phyloP scores from a whole-genome alignment of 2,113 vertebrate genomes.

The Pitta sordida region DNA sequence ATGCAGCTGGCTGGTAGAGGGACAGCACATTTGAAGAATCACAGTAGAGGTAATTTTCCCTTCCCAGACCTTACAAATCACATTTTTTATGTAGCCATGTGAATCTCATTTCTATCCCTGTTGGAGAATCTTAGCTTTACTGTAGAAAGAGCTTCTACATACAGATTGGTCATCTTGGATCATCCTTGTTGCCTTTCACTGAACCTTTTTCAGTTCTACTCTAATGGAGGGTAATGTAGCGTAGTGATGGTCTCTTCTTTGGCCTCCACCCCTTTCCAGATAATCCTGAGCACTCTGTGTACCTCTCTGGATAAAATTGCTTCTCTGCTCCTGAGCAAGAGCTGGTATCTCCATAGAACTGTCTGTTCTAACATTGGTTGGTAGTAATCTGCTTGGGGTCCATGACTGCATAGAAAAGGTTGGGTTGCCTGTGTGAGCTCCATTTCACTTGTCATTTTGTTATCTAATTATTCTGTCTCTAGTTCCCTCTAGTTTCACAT shows the following conservation, averaged over 20 bases:
- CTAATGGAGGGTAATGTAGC: background rate
- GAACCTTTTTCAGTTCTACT: background rate
- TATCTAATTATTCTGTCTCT: background rate
- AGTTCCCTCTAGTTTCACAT: background rate
- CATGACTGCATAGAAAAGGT: background rate
- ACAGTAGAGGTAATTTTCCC: background rate
- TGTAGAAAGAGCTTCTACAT: background rate
- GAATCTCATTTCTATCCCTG: background rate
- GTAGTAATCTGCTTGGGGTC: background rate
- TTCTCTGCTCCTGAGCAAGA: background rate
- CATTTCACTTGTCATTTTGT: background rate
- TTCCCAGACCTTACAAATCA: background rate
- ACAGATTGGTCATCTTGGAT: background rate
- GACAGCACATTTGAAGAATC: background rate
- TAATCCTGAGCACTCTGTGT: background rate
- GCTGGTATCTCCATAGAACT: background rate
- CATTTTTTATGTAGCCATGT: background rate
- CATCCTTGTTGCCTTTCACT: background rate
- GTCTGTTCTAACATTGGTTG: background rate
- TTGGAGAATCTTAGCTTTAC: background rate
- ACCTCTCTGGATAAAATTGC: background rate
- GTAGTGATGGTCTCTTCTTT: background rate
- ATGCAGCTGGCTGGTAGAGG: background rate
- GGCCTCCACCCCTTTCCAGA: background rate
- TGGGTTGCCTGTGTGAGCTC: background rate